A percentile compares a stretch with the other conserved stretches of the same genome.
Evolutionary conservation across 2,797 vertebrate species (phyloP).

Genomic region (Graptemys geographica): DNA sequence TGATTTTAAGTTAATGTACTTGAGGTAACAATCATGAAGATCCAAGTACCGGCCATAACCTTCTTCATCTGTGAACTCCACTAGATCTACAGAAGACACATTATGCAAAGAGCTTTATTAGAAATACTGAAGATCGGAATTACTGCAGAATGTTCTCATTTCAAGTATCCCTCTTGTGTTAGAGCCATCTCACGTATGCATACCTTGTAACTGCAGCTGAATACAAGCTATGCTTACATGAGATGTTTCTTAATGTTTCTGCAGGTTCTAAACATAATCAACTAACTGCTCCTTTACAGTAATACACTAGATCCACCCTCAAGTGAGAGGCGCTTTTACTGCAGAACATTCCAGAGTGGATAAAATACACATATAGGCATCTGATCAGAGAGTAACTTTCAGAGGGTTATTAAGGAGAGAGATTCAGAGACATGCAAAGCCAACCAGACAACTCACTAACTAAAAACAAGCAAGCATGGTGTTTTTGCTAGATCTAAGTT

Average conservation of each 20-base stretch:
- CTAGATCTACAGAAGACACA: slow-evolving; percentile 85
- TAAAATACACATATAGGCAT: neutral
- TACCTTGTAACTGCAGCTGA: neutral
- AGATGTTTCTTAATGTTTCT: neutral
- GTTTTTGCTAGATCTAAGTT: neutral
- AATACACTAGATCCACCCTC: neutral
- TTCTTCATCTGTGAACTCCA: slow-evolving; percentile 98
- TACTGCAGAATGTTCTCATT: accelerated
- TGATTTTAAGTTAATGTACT: slow-evolving; percentile 97
- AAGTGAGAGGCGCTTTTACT: neutral
- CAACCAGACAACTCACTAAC: neutral
- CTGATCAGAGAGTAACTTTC: neutral
- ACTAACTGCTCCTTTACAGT: neutral
- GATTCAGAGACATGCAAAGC: neutral
- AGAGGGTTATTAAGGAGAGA: neutral
- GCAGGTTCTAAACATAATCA: neutral
- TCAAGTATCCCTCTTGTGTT: neutral
- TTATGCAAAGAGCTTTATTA: neutral
- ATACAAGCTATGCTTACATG: neutral
- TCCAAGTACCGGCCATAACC: slow-evolving; percentile 97
- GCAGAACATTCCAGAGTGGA: neutral
- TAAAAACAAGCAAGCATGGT: accelerated
- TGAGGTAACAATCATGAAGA: slow-evolving; percentile 97
- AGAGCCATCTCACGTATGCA: neutral
- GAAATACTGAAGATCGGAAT: neutral